Base-by-base conservation (phyloP, 2,113 vertebrate genomes). In the Zosterops borbonicus region DNA sequence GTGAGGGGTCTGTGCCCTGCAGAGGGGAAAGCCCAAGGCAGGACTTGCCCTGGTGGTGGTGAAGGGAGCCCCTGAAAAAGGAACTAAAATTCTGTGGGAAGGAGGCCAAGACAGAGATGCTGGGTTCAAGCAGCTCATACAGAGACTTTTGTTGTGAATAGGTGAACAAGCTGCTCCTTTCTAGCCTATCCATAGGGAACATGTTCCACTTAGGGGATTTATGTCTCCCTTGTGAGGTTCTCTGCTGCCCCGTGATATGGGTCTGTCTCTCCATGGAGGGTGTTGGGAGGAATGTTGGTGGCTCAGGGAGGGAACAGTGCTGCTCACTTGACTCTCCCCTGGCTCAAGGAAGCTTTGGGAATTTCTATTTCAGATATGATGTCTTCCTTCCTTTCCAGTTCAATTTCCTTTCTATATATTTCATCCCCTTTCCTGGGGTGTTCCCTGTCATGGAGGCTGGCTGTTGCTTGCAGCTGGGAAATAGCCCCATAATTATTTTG, bases 341-440 rank as follows among this genome's bases (percentile, higher is more conserved):
- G 37, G 55, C 46, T 95, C 28, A 42, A 8, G 78, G 28, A 37
- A 86, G 46, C 18, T 46, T 83, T 59, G 22, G 23, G 42, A 80
- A 11, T 12, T 76, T 83, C 41, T 19, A 4, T 83, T 82, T 62
- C 28, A 80, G n/a, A n/a, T 5, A 18, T 12, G 3, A 27, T 24
- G 3, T 59, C 8, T 68, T 44, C 60, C 14, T n/a, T 81, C 25
- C 39, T 95, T 84, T 65, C 17, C 37, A 56, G 2, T 89, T 76
- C 0, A 0, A 16, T 70, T 80, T 75, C 12, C 6, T 67, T 27
- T 60, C n/a, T 77, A 0, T 20, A 9, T 17, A 37, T 18, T 83
- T 92, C 9, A 25, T 49, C 21, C 15, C 27, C 19, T 83, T 86
- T 75, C 7, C 24, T 47, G 27, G 55, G 21, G 9, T 64, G 3